Percentiles rank a stretch among this genome's conserved stretches.
Conservation (phyloP, 2,797 vertebrate genomes). For the Syngnathus rostellatus region DNA sequence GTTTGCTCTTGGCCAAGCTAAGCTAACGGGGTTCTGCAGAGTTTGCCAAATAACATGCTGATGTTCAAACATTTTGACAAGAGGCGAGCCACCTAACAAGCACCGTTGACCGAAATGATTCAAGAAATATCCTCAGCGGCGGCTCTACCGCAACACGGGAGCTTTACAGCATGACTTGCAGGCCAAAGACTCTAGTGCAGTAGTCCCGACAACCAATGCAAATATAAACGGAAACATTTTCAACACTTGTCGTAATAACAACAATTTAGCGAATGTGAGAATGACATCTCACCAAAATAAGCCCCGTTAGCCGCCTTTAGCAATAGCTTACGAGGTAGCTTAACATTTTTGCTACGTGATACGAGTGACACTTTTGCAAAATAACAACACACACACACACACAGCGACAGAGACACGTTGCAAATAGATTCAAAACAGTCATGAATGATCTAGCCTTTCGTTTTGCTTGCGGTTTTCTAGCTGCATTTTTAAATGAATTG, state of each 20-base stretch:
- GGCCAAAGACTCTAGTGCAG: not conserved
- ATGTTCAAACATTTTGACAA: not conserved
- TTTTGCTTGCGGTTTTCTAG: not conserved
- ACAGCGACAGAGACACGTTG: not conserved
- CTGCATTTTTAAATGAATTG: not conserved
- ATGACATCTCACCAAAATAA: not conserved
- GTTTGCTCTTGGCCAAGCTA: not conserved
- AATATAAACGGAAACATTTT: too few species aligned
- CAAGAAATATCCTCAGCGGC: not conserved
- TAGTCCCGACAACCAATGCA: not conserved
- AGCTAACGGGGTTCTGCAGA: not conserved
- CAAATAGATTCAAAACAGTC: too few species aligned
- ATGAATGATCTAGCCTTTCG: too few species aligned
- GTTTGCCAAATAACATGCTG: not conserved
- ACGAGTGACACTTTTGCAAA: not conserved
- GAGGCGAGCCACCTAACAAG: not conserved
- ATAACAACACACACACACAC: not conserved
- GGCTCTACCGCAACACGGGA: not conserved
- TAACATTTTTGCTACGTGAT: not conserved
- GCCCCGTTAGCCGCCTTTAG: not conserved
- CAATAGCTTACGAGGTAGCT: not conserved
- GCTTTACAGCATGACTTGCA: not conserved
- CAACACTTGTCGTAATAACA: too few species aligned
- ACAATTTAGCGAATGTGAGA: not conserved
- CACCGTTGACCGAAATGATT: not conserved